Evolutionary conservation across 2,797 vertebrate species (phyloP).

Genomic region (Pseudomugil gertrudae): DNA sequence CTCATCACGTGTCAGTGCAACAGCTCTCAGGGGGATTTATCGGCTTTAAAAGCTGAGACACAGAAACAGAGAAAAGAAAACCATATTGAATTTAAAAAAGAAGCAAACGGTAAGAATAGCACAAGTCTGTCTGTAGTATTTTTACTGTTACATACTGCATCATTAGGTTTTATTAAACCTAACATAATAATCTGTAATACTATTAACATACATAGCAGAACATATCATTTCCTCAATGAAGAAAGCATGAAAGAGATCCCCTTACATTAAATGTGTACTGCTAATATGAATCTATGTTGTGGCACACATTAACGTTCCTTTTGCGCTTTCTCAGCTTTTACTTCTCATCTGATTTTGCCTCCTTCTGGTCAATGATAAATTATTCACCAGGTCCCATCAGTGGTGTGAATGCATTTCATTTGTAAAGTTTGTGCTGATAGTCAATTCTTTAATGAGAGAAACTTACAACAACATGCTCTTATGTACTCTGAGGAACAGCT

Average conservation of each 20-base stretch:
- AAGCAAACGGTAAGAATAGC: background rate
- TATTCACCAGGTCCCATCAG: conserved; percentile 38
- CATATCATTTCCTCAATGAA: background rate
- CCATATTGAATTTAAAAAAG: background rate
- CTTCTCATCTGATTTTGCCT: conserved; percentile 2
- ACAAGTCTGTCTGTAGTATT: too few relatives aligned
- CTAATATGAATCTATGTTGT: conserved; percentile 5
- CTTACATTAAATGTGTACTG: background rate
- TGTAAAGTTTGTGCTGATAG: conserved; percentile 1
- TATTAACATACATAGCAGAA: background rate
- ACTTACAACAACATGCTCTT: background rate
- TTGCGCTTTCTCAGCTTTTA: background rate
- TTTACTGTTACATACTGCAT: too few relatives aligned
- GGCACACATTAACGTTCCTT: conserved; percentile 19
- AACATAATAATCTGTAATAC: too few relatives aligned
- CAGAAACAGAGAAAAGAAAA: conserved; percentile 6
- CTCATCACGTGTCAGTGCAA: conserved; percentile 42
- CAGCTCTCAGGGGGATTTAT: conserved; percentile 21
- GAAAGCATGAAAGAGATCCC: conserved; percentile 5
- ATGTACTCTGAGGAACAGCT: background rate
- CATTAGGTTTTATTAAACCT: background rate
- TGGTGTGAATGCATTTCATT: conserved; percentile 10
- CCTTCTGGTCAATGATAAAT: conserved; percentile 26
- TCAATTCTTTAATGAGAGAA: background rate
- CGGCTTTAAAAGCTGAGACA: background rate